phyloP scores from a whole-genome alignment of 1,140 invertebrate genomes.

The Drosophila orena region DNA sequence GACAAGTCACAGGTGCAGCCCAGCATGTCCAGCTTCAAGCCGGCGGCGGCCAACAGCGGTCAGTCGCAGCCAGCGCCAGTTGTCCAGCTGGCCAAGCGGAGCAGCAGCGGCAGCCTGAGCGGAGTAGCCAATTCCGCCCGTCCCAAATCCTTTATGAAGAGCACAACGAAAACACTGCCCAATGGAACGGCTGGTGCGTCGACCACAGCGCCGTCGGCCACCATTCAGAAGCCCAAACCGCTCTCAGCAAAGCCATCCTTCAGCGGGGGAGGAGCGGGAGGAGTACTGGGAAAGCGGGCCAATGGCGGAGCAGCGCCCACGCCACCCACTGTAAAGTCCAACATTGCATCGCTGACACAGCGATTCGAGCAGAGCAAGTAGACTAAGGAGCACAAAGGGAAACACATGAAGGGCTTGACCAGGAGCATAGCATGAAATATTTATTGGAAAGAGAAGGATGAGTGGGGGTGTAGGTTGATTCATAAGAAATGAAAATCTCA shows the following conservation, averaged over 20 bases:
- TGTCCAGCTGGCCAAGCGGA: conserved; percentile 29
- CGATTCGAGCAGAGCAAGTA: conserved; percentile 75
- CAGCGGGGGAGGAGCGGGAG: conserved; percentile 38
- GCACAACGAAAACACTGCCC: conserved; percentile 66
- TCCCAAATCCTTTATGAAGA: conserved; percentile 71
- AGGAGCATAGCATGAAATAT: conserved; percentile 10
- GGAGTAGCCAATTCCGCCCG: conserved; percentile 21
- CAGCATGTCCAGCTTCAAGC: conserved; percentile 82
- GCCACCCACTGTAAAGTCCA: conserved; percentile 70
- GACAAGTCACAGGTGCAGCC: conserved; percentile 67
- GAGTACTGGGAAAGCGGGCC: conserved; percentile 46
- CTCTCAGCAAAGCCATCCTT: conserved; percentile 79
- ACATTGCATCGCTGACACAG: conserved; percentile 76
- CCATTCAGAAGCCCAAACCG: conserved; percentile 80
- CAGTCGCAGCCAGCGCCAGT: conserved; percentile 30
- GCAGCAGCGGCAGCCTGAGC: conserved; percentile 14
- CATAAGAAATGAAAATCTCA: background rate
- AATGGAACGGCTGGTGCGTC: conserved; percentile 53
- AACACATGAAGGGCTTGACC: background rate
- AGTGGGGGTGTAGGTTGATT: background rate
- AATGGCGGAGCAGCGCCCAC: conserved; percentile 53
- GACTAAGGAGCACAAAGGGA: conserved; percentile 12
- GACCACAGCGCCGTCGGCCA: conserved; percentile 65
- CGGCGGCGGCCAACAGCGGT: conserved; percentile 36
- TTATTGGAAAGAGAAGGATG: background rate